These are phyloP conservation scores for Drosophila quinaria DNA, from an alignment of 2,888 invertebrate species.

Conservation along the genomic window DNA sequence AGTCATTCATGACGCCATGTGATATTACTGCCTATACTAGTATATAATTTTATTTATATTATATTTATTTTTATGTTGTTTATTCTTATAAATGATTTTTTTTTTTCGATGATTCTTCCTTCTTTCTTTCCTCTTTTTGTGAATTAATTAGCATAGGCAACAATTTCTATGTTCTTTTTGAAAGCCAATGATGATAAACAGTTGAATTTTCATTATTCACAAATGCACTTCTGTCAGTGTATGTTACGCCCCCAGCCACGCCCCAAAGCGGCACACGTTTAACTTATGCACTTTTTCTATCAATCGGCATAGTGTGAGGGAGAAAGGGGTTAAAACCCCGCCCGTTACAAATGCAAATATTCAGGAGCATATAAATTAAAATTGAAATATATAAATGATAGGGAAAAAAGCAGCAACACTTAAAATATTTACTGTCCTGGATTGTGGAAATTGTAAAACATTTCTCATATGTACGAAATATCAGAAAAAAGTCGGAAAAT, in stretches of 20 bases:
- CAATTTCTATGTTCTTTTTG: too few species aligned
- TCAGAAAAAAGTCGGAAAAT: conserved; percentile 4
- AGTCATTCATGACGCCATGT: too few species aligned
- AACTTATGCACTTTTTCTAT: conserved; percentile 57
- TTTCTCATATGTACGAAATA: conserved; percentile 53
- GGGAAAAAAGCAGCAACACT: conserved; percentile 55
- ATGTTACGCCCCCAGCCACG: not conserved
- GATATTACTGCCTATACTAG: too few species aligned
- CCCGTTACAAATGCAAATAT: conserved; percentile 27
- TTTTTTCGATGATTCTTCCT: too few species aligned
- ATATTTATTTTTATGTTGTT: too few species aligned
- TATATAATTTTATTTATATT: too few species aligned
- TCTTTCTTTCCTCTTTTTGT: too few species aligned
- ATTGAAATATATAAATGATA: conserved; percentile 75
- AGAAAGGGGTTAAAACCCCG: not conserved
- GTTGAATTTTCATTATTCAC: conserved; percentile 22
- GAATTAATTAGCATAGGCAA: too few species aligned
- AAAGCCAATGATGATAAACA: conserved; percentile 3
- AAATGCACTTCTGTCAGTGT: conserved; percentile 27
- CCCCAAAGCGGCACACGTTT: conserved; percentile 30
- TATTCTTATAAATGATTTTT: too few species aligned
- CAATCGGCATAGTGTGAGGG: conserved; percentile 2
- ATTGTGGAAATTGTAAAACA: conserved; percentile 75
- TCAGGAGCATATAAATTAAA: conserved; percentile 75
- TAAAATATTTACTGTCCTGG: conserved; percentile 72